These are phyloP conservation scores for Eupleurogrammus muticus DNA, from an alignment of 2,797 vertebrate species.

Conservation along the genomic window DNA sequence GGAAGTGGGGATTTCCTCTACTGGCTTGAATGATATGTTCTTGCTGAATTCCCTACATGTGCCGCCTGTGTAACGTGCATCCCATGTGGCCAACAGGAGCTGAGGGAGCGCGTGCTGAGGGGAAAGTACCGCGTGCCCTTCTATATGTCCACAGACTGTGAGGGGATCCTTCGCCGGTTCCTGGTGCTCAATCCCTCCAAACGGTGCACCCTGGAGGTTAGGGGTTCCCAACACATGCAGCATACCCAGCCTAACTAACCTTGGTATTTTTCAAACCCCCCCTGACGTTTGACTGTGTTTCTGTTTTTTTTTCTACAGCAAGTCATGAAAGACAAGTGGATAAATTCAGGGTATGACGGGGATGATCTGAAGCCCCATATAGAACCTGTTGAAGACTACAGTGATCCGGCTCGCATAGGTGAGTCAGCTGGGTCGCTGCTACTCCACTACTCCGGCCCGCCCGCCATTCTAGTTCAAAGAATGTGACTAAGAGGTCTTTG, in stretches of 20 bases:
- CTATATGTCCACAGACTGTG: conserved; percentile 97
- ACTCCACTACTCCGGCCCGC: neutral
- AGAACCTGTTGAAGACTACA: conserved; percentile 91
- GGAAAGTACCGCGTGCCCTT: conserved; percentile 96
- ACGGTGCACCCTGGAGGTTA: conserved; percentile 93
- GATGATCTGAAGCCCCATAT: conserved; percentile 92
- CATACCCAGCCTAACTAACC: neutral
- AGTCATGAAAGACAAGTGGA: conserved; percentile 99
- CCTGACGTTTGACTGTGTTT: conserved; percentile 23
- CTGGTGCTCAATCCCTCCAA: conserved; percentile 94
- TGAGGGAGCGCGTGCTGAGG: conserved; percentile 92
- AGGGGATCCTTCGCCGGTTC: conserved; percentile 93
- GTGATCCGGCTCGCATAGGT: conserved; percentile 92
- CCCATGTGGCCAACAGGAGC: conserved; percentile 82
- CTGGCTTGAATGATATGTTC: neutral
- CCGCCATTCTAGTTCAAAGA: neutral
- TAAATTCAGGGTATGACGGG: conserved; percentile 91
- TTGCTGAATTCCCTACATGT: neutral
- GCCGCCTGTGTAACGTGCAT: neutral
- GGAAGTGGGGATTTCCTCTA: conserved; percentile 1
- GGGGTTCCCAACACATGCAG: neutral
- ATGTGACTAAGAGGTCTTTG: neutral
- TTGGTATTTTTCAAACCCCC: neutral
- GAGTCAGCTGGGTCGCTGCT: conserved; percentile 47
- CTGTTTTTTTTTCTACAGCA: conserved; percentile 78